phyloP scores from a whole-genome alignment of 2,888 invertebrate species.

The Platycnemis pennipes region DNA sequence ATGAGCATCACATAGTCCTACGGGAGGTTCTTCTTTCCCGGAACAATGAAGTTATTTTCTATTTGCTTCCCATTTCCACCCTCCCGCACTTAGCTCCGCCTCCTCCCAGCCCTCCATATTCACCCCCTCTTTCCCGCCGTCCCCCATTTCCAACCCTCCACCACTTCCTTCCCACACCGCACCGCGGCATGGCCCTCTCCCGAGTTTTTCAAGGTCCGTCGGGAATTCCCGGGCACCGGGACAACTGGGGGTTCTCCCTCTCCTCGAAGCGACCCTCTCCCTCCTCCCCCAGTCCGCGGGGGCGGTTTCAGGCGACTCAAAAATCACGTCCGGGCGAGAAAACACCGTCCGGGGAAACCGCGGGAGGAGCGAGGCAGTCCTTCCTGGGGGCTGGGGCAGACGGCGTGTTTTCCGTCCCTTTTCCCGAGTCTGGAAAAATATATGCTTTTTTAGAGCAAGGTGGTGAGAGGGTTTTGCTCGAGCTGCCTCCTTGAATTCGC shows the following conservation, averaged over 20 bases:
- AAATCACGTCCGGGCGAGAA: not conserved
- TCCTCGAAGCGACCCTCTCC: not conserved
- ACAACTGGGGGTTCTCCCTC: not conserved
- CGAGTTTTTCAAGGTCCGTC: constrained; percentile 15
- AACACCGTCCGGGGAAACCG: not conserved
- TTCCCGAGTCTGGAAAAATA: not conserved
- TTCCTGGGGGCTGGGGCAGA: not conserved
- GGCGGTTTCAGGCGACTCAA: not conserved
- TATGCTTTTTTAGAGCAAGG: not conserved
- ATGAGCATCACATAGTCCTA: not conserved
- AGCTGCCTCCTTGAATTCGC: not conserved
- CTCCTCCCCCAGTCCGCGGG: not conserved
- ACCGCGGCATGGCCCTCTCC: too few species aligned
- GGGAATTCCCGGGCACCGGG: constrained; percentile 24
- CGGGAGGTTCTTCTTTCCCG: not conserved
- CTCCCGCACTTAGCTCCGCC: not conserved
- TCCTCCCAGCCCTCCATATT: not conserved
- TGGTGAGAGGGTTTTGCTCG: not conserved
- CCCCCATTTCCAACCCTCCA: not conserved
- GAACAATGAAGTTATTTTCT: constrained; percentile 35
- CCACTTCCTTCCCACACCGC: not conserved
- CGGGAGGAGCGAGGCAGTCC: not conserved
- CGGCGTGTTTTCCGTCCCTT: not conserved
- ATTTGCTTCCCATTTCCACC: constrained; percentile 6
- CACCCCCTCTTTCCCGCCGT: not conserved